These are phyloP conservation scores for Atta colombica DNA, from an alignment of 1,140 invertebrate genomes.

Conservation along the genomic window DNA sequence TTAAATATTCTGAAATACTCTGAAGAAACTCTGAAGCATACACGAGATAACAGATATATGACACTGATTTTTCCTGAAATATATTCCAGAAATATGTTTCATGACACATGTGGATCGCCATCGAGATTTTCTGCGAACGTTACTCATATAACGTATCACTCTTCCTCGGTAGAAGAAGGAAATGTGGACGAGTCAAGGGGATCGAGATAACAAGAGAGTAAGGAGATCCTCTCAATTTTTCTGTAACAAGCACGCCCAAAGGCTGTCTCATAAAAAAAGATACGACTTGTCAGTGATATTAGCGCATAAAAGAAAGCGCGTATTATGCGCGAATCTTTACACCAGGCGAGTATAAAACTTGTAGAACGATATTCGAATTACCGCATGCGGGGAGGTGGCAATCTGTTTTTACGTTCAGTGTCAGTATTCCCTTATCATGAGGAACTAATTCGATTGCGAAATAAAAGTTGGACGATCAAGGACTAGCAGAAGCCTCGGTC, in stretches of 20 bases:
- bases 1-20: background rate
- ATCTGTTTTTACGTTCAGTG: background rate
- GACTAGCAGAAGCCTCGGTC: conserved; percentile 5
- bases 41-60: background rate
- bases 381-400: background rate
- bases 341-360: background rate
- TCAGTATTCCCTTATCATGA: conserved; percentile 1
- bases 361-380: conserved; percentile 6
- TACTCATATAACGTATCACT: conserved; percentile 49
- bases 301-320: conserved; percentile 25
- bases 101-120: background rate
- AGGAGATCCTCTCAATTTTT: conserved; percentile 72
- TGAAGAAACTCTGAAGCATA: background rate
- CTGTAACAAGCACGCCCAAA: conserved; percentile 65
- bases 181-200: conserved; percentile 47
- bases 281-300: conserved; percentile 30
- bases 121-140: conserved; percentile 43
- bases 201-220: conserved; percentile 71
- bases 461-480: conserved; percentile 35
- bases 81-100: conserved; percentile 26
- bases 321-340: conserved; percentile 34
- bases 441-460: conserved; percentile 45
- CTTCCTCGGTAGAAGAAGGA: conserved; percentile 20
- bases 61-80: background rate
- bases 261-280: conserved; percentile 31